Percentiles rank a stretch among this genome's conserved stretches.
These are phyloP conservation scores for Leptopilina myrica DNA, from an alignment of 2,888 invertebrate species.

Conservation along the genomic window DNA sequence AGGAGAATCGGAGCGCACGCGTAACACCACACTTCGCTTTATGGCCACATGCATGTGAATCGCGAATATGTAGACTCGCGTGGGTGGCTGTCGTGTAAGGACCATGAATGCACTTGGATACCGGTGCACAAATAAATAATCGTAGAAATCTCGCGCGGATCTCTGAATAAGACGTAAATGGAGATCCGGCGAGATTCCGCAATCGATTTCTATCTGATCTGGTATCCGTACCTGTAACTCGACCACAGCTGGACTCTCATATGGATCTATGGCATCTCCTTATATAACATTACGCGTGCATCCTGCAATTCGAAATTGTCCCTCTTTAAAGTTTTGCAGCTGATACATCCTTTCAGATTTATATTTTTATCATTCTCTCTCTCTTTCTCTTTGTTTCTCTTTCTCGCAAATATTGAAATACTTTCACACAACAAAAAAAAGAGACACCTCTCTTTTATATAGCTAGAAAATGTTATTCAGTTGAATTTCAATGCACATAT, in stretches of 20 bases:
- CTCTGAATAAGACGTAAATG: constrained; percentile 67
- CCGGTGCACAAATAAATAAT: constrained; percentile 63
- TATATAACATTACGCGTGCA: constrained; percentile 36
- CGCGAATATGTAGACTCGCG: constrained; percentile 46
- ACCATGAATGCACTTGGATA: constrained; percentile 47
- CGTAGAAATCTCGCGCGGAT: constrained; percentile 63
- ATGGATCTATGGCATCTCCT: constrained; percentile 48
- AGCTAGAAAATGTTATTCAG: not conserved
- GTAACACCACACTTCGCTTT: constrained; percentile 16
- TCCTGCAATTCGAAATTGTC: constrained; percentile 21
- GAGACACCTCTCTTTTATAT: not conserved
- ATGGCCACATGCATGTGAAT: constrained; percentile 33
- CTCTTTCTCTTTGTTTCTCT: not conserved
- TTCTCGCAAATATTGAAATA: not conserved
- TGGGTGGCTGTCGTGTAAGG: constrained; percentile 52
- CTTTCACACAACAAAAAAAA: not conserved
- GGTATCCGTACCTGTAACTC: constrained; percentile 55
- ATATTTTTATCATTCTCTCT: not conserved
- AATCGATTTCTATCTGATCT: constrained; percentile 63
- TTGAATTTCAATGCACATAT: constrained; percentile 8
- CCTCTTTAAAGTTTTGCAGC: not conserved
- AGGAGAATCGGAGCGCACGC: constrained; percentile 21
- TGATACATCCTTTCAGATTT: constrained; percentile 7
- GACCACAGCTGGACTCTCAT: constrained; percentile 51
- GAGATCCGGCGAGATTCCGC: constrained; percentile 63